Conservation (phyloP, 92 coral and sea anemone species). For the Epizoanthus scotinus region DNA sequence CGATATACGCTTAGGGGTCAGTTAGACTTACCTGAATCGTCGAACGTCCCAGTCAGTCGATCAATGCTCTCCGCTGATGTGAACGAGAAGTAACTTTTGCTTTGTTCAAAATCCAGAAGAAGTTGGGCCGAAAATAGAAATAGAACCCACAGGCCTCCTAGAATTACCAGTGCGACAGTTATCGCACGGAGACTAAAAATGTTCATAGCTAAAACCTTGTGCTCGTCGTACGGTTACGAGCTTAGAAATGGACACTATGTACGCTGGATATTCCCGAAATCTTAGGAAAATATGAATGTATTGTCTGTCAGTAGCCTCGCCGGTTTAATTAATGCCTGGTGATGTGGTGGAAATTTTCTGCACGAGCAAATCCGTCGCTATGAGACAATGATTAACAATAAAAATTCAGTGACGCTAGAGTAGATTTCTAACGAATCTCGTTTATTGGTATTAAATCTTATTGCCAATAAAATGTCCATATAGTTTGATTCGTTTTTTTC, state of each 20-base stretch:
- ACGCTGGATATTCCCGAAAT: background rate
- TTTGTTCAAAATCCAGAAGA: slow-evolving; percentile 72
- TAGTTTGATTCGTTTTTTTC: no score
- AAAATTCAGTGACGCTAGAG: no score
- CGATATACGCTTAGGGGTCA: no score
- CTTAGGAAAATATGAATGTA: background rate
- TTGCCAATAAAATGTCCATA: no score
- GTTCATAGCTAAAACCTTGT: background rate
- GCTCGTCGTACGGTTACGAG: background rate
- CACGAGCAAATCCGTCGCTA: slow-evolving; percentile 25
- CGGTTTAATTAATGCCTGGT: background rate
- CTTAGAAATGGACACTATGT: background rate
- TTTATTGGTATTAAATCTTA: no score
- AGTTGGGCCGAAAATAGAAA: slow-evolving; percentile 73
- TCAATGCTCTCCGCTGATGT: background rate
- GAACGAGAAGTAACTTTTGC: slow-evolving; percentile 40
- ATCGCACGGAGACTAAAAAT: slow-evolving; percentile 39
- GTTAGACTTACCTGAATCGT: no score
- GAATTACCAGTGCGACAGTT: slow-evolving; percentile 29
- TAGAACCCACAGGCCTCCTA: slow-evolving; percentile 67
- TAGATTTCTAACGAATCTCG: no score
- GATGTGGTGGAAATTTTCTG: slow-evolving; percentile 27
- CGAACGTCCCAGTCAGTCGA: background rate
- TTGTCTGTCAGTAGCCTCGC: slow-evolving; percentile 14
- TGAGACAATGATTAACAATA: background rate